phyloP scores from a whole-genome alignment of 2,888 invertebrate species.

The Formica aserva region DNA sequence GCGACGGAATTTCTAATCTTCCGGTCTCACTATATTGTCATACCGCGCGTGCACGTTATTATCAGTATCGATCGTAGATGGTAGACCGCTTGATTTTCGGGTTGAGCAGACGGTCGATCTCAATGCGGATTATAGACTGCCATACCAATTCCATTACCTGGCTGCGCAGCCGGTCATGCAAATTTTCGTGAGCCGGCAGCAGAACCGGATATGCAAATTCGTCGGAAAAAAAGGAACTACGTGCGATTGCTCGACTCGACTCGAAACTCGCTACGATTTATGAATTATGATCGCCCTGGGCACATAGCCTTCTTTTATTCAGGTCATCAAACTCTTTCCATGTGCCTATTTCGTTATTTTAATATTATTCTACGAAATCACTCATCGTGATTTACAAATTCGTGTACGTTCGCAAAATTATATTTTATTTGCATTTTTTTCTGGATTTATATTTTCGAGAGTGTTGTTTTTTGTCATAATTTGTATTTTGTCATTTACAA shows the following conservation, averaged over 20 bases:
- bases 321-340: not conserved
- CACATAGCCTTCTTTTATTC: conserved; percentile 9
- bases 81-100: conserved; percentile 56
- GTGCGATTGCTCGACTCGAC: conserved; percentile 47
- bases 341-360: not conserved
- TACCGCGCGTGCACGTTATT: conserved; percentile 50
- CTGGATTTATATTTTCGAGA: not conserved
- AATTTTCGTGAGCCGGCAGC: conserved; percentile 48
- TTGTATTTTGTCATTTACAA: not conserved
- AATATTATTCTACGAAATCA: conserved; percentile 26
- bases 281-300: conserved; percentile 43
- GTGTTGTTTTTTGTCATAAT: not conserved
- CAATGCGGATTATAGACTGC: conserved; percentile 55
- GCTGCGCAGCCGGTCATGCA: conserved; percentile 51
- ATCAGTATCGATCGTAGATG: conserved; percentile 53
- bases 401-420: conserved; percentile 1
- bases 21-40: conserved; percentile 48
- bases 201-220: conserved; percentile 52
- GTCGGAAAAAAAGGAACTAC: conserved; percentile 21
- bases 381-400: conserved; percentile 11
- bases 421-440: not conserved
- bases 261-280: conserved; percentile 48
- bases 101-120: conserved; percentile 52
- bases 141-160: conserved; percentile 50
- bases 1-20: conserved; percentile 58